Conservation (phyloP, 2,113 vertebrate genomes). For the Pandion haliaetus region DNA sequence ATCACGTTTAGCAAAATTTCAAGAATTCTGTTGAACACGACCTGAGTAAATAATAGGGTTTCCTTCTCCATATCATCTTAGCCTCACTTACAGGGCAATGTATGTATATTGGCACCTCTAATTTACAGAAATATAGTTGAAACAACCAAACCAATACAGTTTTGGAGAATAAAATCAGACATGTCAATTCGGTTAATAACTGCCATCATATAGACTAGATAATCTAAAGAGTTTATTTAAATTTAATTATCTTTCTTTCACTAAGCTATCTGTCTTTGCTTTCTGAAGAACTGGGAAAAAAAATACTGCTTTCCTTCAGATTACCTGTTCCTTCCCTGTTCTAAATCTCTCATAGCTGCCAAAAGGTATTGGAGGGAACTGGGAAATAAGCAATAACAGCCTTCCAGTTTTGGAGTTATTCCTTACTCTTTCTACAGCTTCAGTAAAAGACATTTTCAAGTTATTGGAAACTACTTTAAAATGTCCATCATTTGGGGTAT, state of each 20-base stretch:
- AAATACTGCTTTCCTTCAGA: not conserved
- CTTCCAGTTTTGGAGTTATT: not conserved
- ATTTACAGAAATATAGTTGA: not conserved
- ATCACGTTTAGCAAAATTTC: not conserved
- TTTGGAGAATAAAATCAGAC: not conserved
- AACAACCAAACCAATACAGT: not conserved
- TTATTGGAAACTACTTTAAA: not conserved
- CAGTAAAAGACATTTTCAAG: not conserved
- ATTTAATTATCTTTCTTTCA: not conserved
- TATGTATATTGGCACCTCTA: not conserved
- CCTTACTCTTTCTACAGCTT: not conserved
- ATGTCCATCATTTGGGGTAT: not conserved
- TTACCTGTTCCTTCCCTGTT: not conserved
- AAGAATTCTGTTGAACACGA: not conserved
- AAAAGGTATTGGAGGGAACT: not conserved
- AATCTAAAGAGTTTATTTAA: not conserved
- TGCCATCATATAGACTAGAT: not conserved
- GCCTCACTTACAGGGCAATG: not conserved
- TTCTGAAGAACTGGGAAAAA: not conserved
- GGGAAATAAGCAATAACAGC: not conserved
- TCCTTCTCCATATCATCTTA: not conserved
- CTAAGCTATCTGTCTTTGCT: not conserved
- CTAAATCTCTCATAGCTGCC: not conserved
- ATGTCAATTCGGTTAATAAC: not conserved
- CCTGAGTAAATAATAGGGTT: not conserved